Evolutionary conservation across 2,113 vertebrate genomes (phyloP), one percentile per base, ranked within the genome.

Genomic region (Gasterosteus aculeatus): DNA sequence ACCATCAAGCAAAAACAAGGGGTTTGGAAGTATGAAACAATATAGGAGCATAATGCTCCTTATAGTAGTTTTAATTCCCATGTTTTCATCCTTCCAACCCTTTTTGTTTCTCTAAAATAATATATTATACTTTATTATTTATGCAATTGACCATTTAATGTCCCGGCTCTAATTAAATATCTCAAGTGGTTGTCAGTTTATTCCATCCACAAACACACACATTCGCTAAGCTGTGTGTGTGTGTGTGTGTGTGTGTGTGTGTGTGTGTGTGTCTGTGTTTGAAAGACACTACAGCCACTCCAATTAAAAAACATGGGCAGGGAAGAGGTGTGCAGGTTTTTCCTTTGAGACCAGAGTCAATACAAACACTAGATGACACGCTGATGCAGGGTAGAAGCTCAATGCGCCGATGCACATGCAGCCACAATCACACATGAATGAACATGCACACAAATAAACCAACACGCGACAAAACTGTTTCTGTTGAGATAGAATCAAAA

Each of bases 271-370:
- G 22, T 26, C 22, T 26, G 22, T 26, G 22, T 26, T 26, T 26
- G 22, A 57, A 38, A 31, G 51, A 38, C 62, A 69, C 74, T 58
- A 49, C 47, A 82, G 82, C 76, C 78, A 82, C 47, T 89, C 69
- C 86, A 92, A 91, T 93, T 93, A 92, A 92, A 93, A 93, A 93
- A 93, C 92, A 93, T 93, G 89, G 91, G 87, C 89, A 88, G 91
- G 91, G 89, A 93, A 88, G 87, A 88, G 81, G 67, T 78, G 85
- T 85, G 73, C 83, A 85, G 80, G 73, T 84, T 85, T 83, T 77
- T 78, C 90, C 89, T 88, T 42, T 22, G 92, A 92, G 91, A 92
- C 87, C 38, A 64, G 44, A 90, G 87, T 89, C 89, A 92, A 91
- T 92, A 89, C 87, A 86, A 92, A 87, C 81, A 83, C 75, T 72